Evolutionary conservation across 1,140 invertebrate genomes (phyloP).

Genomic region (Drosophila littoralis): DNA sequence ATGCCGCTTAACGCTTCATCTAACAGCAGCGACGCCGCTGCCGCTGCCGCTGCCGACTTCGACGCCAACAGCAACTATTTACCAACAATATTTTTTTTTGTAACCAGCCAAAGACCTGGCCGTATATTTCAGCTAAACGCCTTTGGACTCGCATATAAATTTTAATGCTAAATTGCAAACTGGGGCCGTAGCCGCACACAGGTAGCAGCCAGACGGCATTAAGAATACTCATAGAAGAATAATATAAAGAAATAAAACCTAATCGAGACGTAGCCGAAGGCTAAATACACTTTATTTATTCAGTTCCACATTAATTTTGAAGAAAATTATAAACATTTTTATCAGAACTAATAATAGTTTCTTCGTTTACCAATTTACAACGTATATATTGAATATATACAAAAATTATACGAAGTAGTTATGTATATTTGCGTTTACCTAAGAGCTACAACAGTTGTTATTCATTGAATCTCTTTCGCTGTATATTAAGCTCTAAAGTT

Average conservation of each 20-base stretch:
- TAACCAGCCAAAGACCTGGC: conserved; percentile 36
- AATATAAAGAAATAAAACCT: conserved; percentile 4
- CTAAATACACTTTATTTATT: not conserved
- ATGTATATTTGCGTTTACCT: too few species aligned
- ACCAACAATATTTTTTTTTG: conserved; percentile 68
- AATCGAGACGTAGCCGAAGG: not conserved
- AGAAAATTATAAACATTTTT: too few species aligned
- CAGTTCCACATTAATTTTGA: too few species aligned
- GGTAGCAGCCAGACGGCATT: conserved; percentile 17
- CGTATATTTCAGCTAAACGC: conserved; percentile 76
- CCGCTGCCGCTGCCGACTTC: not conserved
- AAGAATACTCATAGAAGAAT: conserved; percentile 3
- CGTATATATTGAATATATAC: too few species aligned
- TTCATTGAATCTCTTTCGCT: too few species aligned
- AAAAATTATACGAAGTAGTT: too few species aligned
- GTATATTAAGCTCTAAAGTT: too few species aligned
- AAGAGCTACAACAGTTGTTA: too few species aligned
- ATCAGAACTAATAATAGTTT: too few species aligned
- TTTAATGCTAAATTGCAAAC: conserved; percentile 79
- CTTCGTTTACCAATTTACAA: too few species aligned
- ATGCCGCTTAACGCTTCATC: conserved; percentile 63
- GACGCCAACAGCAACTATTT: conserved; percentile 63
- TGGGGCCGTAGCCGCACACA: conserved; percentile 28
- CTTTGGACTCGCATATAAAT: conserved; percentile 73
- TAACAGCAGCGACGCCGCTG: conserved; percentile 42